Evolutionary conservation across 37 sponge, comb jelly and placozoan genomes (phyloP).

Genomic region (Petrosia ficiformis): DNA sequence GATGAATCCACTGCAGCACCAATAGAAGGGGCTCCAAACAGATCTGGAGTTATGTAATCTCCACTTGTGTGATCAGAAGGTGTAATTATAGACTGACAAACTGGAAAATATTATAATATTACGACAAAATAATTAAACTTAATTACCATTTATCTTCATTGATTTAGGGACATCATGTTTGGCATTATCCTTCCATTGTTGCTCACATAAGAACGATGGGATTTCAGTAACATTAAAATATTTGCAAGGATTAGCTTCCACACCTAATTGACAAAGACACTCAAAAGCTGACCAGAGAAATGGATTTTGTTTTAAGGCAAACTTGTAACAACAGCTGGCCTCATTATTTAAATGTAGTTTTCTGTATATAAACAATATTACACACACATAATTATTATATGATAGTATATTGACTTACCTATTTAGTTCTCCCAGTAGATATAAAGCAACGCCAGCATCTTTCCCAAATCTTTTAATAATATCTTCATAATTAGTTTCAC

Average conservation of each 20-base stretch:
- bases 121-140: too few relatives aligned
- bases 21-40: slow-evolving; percentile 45
- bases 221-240: slow-evolving; percentile 38
- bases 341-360: slow-evolving; percentile 49
- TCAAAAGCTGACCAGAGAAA: slow-evolving; percentile 85
- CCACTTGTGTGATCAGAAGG: background rate
- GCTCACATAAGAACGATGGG: background rate
- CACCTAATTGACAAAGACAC: slow-evolving; percentile 68
- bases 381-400: too few relatives aligned
- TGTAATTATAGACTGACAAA: too few relatives aligned
- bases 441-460: slow-evolving; percentile 67
- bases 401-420: too few relatives aligned
- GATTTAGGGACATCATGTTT: background rate
- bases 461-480: slow-evolving; percentile 15
- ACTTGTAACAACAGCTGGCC: slow-evolving; percentile 52
- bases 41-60: slow-evolving; percentile 42
- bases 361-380: too few relatives aligned
- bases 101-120: too few relatives aligned
- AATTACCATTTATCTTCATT: background rate
- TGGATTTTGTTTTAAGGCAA: slow-evolving; percentile 78
- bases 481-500: slow-evolving; percentile 39
- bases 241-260: slow-evolving; percentile 19
- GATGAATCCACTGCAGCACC: slow-evolving; percentile 80
- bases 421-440: slow-evolving; percentile 62
- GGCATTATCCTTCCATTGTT: background rate